phyloP scores from a whole-genome alignment of 2,797 vertebrate genomes.

The Hoplostethus atlanticus region DNA sequence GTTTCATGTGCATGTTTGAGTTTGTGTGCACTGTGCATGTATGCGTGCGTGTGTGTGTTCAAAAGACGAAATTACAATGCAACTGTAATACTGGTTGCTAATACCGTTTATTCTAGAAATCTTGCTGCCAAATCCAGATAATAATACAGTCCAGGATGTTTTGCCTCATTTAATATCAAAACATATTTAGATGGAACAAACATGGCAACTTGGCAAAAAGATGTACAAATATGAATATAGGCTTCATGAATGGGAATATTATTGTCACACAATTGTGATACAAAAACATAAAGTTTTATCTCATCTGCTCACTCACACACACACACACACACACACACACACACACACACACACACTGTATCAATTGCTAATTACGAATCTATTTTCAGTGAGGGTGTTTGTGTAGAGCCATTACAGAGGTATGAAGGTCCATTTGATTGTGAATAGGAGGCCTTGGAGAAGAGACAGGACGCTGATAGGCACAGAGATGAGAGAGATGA shows the following conservation, averaged over 20 bases:
- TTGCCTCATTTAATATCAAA: slow-evolving; percentile 3
- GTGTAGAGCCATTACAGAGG: slow-evolving; percentile 47
- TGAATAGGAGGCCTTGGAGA: slow-evolving; percentile 49
- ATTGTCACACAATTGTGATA: not conserved
- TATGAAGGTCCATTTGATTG: slow-evolving; percentile 55
- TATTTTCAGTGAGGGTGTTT: slow-evolving; percentile 34
- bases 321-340: not conserved
- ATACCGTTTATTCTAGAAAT: slow-evolving; percentile 44
- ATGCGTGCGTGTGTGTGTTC: slow-evolving; percentile 33
- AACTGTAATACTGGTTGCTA: not conserved
- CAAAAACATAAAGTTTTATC: not conserved
- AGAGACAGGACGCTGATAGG: slow-evolving; percentile 37
- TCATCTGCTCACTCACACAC: not conserved
- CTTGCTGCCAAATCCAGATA: slow-evolving; percentile 1
- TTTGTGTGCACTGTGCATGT: slow-evolving; percentile 18
- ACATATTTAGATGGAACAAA: slow-evolving; percentile 11
- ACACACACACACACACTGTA: not conserved
- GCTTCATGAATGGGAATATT: slow-evolving; percentile 20
- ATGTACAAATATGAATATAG: slow-evolving; percentile 19
- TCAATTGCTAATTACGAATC: slow-evolving; percentile 58
- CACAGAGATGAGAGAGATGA: slow-evolving; percentile 56
- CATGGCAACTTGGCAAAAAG: not conserved
- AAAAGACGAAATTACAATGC: slow-evolving; percentile 5
- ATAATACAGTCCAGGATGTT: slow-evolving; percentile 7
- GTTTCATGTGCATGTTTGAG: slow-evolving; percentile 10